Evolutionary conservation across 2,797 vertebrate genomes (phyloP), one percentile per base, ranked within the genome.

Genomic region (Poecilia gillii): DNA sequence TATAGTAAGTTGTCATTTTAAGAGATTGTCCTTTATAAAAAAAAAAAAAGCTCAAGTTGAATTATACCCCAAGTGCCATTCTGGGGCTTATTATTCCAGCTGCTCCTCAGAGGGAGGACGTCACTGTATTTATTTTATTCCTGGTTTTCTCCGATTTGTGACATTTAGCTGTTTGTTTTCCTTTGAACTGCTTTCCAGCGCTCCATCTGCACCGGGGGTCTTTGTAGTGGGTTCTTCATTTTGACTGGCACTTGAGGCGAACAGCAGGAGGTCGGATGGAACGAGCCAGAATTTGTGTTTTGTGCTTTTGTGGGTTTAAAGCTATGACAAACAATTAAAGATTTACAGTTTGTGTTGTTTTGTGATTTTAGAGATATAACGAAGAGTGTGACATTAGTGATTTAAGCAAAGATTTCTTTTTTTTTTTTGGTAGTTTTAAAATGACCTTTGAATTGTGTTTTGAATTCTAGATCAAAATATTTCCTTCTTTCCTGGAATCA

Each of bases 1-100:
- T 23, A 12, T 49, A 51, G 41, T 12, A 36, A 33, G 4, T 36
- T 46, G 13, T 39, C 4, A 25, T 68, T 23, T 39, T 4, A 43
- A 43, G 36, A 43, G 39, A 43, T 13, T 39, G 66, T n/a, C 23
- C 39, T 70, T 68, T 70, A 43, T 36, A 39, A 39, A 39, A 33
- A 36, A 5, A 39, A 39, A 39, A 31, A 36, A 7, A 6, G 18
- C 23, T 39, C 41, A 43, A 43, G 39, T 70, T 43, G 55, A 71
- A 49, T 1, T 47, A 47, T 79, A 78, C 68, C 76, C 84, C 46
- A 79, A 81, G 89, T 86, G 79, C 77, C 79, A 76, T 68, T 72
- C 82, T 20, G 73, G 73, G 81, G 85, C 91, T 93, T 94, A 89
- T 95, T 94, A 87, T 93, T 79, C 62, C 93, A 95, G 94, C 92